Base-by-base conservation (phyloP, 2,888 invertebrate species). In the Oligia strigilis region DNA sequence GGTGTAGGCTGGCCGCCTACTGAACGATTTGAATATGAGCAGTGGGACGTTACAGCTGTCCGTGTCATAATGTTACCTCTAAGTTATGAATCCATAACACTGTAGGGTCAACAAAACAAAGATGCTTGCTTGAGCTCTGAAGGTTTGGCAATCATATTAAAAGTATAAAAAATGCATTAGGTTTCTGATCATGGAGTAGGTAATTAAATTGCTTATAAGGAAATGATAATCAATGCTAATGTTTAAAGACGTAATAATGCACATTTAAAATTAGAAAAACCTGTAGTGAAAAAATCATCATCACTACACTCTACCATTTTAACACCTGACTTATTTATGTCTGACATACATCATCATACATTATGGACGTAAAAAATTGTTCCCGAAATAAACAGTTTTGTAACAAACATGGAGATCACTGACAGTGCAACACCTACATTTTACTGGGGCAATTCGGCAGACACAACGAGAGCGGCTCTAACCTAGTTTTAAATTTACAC, bases 401-500 rank as follows among this genome's bases (percentile, higher is more conserved):
- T 77, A 84, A 81, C 80, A 88, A 88, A 79, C 70, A 62, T 66
- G 70, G 77, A 75, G 83, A 80, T 81, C 80, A 79, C 81, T 75
- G 79, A 66, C 74, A 75, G 71, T 67, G 80, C 69, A 85, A 72
- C 84, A 83, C 80, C 82, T 81, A 83, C 87, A 87, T 90, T 92
- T 91, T 90, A 93, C 87, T 91, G 88, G 89, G 90, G 92, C 91
- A 91, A 93, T 93, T 93, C 88, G 89, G 90, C 87, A 92, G 92
- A 93, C 89, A 88, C 89, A 88, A 86, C 88, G 88, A 88, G 89
- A 88, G 92, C 90, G 84, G 90, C 91, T 92, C 92, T 95, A 95
- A 95, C 96, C 96, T 91, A 95, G 94, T 96, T 96, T 96, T 94
- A 95, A 95, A 95, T 95, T 94, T 95, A 94, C 92, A 93, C 93